Conservation (phyloP, 2,113 vertebrate species). For the Cyanoderma ruficeps region DNA sequence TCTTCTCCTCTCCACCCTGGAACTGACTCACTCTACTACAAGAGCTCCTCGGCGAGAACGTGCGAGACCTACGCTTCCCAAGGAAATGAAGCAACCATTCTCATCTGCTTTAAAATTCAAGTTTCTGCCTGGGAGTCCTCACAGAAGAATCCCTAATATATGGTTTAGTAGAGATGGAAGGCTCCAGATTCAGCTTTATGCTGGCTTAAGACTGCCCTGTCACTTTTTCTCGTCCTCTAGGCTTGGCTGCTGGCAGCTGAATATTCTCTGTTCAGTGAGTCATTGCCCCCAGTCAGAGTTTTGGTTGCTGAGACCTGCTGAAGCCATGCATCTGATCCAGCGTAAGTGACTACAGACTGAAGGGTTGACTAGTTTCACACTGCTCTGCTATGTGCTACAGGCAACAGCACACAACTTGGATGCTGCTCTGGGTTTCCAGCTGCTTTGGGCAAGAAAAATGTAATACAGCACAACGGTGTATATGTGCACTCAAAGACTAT, state of each 20-base stretch:
- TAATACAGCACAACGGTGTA: neutral
- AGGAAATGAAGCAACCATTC: constrained; percentile 40
- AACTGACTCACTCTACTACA: constrained; percentile 20
- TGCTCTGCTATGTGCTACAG: neutral
- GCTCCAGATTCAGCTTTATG: neutral
- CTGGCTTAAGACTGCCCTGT: neutral
- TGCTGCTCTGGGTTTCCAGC: neutral
- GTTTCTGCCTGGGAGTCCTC: neutral
- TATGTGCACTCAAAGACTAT: neutral
- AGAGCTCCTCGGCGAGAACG: neutral
- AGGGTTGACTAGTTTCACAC: neutral
- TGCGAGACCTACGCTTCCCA: neutral
- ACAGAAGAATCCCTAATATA: neutral
- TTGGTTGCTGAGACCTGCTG: neutral
- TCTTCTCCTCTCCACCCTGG: neutral
- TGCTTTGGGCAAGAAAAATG: neutral
- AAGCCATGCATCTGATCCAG: neutral
- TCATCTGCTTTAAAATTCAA: constrained; percentile 2
- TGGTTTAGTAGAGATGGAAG: neutral
- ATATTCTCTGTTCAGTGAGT: neutral
- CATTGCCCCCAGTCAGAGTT: neutral
- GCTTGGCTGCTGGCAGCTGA: neutral
- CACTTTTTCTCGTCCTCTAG: neutral
- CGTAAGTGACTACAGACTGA: neutral
- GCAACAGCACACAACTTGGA: neutral